Base-by-base conservation (phyloP, 2,113 vertebrate genomes). In the Ochotona princeps region DNA sequence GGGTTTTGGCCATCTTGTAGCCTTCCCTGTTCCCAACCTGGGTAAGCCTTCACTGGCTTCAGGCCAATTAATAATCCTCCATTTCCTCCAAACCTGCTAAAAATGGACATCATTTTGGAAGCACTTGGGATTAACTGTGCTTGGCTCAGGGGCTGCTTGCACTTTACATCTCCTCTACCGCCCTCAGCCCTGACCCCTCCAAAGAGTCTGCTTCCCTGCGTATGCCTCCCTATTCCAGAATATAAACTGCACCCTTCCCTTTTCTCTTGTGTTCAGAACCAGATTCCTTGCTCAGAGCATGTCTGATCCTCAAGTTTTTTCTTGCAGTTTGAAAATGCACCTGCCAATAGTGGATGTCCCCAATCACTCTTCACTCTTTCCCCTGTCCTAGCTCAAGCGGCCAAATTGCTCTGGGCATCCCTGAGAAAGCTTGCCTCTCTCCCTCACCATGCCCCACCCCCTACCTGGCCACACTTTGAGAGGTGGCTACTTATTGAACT, bases 61-160 rank as follows among this genome's bases (percentile, higher is more conserved):
- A 23, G 81, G 72, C 60, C 70, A 83, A 72, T 49, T 90, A 32
- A 26, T 54, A 94, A 90, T 83, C 69, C 60, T 67, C 60, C 30
- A 25, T 87, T 82, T 87, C 76, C 60, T 93, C 70, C 51, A 79
- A 89, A 65, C 73, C 30, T 81, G 23, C 32, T 83, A 30, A 74
- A 70, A 83, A 65, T 23, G 51, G 30, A 79, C 49, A 60, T 74
- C 65, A 83, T 73, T 1, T 44, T 75, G 54, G 88, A 61, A 47
- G 1, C 49, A 7, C 67, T 70, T 28, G 74, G 70, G 47, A 60
- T 81, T 23, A 66, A n/a, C n/a, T 38, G 11, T 1, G 15, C 28
- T 54, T 21, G 35, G 28, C 44, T 6, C 12, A 0, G 15, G 60
- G 47, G 60, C 30, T 0, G 5, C 26, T 60, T 8, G 28, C 1